phyloP scores from a whole-genome alignment of 2,888 invertebrate species.

The Plemyria rubiginata region DNA sequence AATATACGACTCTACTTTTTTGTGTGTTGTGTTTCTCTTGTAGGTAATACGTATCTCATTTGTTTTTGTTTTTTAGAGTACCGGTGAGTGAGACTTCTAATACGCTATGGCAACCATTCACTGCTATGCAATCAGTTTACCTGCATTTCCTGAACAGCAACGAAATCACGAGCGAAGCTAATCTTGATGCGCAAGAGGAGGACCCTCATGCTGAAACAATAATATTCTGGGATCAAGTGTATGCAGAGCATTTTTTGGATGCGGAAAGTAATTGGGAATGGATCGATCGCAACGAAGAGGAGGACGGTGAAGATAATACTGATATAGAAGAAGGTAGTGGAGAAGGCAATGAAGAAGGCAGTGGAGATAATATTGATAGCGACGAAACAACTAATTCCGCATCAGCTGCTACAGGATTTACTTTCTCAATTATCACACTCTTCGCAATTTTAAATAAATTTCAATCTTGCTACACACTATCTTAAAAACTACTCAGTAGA shows the following conservation, averaged over 20 bases:
- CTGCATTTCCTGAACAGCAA: constrained; percentile 57
- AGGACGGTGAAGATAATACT: not conserved
- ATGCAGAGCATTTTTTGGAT: constrained; percentile 63
- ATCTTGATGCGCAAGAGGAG: constrained; percentile 52
- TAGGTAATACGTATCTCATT: not conserved
- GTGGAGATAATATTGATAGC: constrained; percentile 26
- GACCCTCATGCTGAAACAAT: constrained; percentile 59
- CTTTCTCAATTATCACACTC: constrained; percentile 60
- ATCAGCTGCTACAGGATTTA: constrained; percentile 61
- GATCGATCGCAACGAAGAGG: constrained; percentile 50
- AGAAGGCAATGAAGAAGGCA: constrained; percentile 31
- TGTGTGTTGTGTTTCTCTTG: too few relatives aligned
- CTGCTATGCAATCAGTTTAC: constrained; percentile 44
- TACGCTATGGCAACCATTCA: constrained; percentile 62
- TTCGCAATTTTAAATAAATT: constrained; percentile 62
- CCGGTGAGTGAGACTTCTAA: constrained; percentile 62
- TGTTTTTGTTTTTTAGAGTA: constrained; percentile 52
- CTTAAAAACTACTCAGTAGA: constrained; percentile 54
- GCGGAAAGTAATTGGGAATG: constrained; percentile 63
- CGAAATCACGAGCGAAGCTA: constrained; percentile 49
- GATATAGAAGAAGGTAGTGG: constrained; percentile 26
- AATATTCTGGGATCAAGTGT: constrained; percentile 68
- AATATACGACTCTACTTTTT: too few relatives aligned
- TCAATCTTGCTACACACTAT: constrained; percentile 55
- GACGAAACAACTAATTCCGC: constrained; percentile 54